Percentiles rank a stretch among this genome's conserved stretches.
These are phyloP conservation scores for Dreissena rostriformis DNA, from an alignment of 1,140 invertebrate genomes.

Conservation along the genomic window DNA sequence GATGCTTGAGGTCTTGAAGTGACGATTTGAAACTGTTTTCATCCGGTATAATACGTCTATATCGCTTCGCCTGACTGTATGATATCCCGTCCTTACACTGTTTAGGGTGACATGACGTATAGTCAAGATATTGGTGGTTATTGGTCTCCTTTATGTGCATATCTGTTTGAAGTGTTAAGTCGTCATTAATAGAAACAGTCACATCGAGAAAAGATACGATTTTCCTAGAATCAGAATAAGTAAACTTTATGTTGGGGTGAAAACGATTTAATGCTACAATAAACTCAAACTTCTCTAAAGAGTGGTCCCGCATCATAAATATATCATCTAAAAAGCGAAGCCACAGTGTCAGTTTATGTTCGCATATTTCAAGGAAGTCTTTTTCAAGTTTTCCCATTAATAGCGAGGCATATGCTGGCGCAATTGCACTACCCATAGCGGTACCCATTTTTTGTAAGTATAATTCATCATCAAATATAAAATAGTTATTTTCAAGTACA, in stretches of 20 bases:
- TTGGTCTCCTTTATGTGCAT: constrained; percentile 14
- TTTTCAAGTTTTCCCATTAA: constrained; percentile 27
- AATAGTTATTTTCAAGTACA: constrained; percentile 25
- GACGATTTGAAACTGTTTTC: constrained; percentile 5
- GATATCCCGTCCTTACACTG: constrained; percentile 14
- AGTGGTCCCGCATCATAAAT: constrained; percentile 25
- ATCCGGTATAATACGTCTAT: constrained; percentile 13
- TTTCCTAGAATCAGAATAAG: not conserved
- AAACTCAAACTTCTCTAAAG: not conserved
- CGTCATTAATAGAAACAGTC: not conserved
- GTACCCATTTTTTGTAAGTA: constrained; percentile 31
- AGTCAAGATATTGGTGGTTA: constrained; percentile 24
- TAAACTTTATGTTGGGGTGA: constrained; percentile 26
- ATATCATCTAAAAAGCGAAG: constrained; percentile 17
- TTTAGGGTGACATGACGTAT: constrained; percentile 19
- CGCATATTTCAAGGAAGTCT: constrained; percentile 1
- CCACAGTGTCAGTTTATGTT: constrained; percentile 2
- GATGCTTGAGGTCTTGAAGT: not conserved
- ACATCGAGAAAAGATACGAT: constrained; percentile 25
- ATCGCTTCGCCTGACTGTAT: constrained; percentile 30
- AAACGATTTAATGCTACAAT: constrained; percentile 8
- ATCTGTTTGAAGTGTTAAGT: not conserved
- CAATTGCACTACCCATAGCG: constrained; percentile 9
- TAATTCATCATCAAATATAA: not conserved
- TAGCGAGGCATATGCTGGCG: constrained; percentile 13